These are phyloP conservation scores for Lomographa bimaculata DNA, from an alignment of 2,888 invertebrate species.

Conservation along the genomic window DNA sequence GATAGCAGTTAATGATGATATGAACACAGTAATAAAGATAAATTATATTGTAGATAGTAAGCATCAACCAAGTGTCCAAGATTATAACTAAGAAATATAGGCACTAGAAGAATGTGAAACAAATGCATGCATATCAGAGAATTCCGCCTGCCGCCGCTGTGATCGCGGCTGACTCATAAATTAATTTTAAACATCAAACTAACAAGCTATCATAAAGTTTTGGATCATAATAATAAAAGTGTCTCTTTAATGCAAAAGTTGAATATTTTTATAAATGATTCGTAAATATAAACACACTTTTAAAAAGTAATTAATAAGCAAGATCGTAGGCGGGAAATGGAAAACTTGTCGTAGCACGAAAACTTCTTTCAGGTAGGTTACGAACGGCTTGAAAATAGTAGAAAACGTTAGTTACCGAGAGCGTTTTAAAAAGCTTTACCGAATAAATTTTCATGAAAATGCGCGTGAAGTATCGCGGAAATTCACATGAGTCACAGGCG, in stretches of 20 bases:
- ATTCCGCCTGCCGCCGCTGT: slow-evolving; percentile 21
- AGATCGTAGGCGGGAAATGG: slow-evolving; percentile 15
- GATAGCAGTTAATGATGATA: not conserved
- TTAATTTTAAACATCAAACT: slow-evolving; percentile 20
- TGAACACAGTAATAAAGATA: no score
- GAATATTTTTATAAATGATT: no score
- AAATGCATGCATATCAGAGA: slow-evolving; percentile 21
- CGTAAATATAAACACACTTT: no score
- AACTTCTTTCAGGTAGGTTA: no score
- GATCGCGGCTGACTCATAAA: slow-evolving; percentile 27
- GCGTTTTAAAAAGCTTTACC: slow-evolving; percentile 5
- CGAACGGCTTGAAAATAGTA: no score
- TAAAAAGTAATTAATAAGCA: no score
- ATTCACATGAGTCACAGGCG: slow-evolving; percentile 61
- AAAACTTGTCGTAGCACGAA: slow-evolving; percentile 2
- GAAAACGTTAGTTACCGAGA: not conserved
- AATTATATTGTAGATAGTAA: no score
- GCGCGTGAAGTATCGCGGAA: slow-evolving; percentile 43
- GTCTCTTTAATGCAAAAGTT: not conserved
- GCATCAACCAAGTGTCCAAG: no score
- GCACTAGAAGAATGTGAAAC: slow-evolving; percentile 3
- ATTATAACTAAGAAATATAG: no score
- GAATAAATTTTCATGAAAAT: slow-evolving; percentile 25
- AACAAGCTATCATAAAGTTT: slow-evolving; percentile 9
- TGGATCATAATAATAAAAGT: slow-evolving; percentile 3